Base-by-base conservation (phyloP, 2,113 vertebrate genomes). In the Tupaia chinensis region DNA sequence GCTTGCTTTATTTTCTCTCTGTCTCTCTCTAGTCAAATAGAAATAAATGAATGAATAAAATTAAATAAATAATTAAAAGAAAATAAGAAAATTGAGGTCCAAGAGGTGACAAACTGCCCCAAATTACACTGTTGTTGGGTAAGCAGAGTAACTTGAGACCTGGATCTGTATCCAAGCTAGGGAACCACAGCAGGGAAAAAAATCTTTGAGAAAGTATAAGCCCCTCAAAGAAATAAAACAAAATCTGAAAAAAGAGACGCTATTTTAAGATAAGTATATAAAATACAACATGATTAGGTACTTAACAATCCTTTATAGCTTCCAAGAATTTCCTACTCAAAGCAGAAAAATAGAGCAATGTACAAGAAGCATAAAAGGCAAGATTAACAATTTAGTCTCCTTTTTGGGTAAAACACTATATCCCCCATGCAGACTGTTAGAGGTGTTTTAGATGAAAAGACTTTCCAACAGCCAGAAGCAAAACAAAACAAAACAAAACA, bases 371-470 rank as follows among this genome's bases (percentile, higher is more conserved):
- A 94, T 87, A 77, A 90, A 95, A 96, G 25, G 15, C 32, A 87
- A 63, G 53, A 58, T 90, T 15, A 87, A 77, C 29, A 95, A 87
- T 58, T 93, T 34, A 58, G 19, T 77, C 32, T 93, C 25, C 23
- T 87, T 89, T 89, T 60, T 92, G 58, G 85, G 44, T 72, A 95
- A 93, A 89, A 56, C 1, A 66, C 4, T 56, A 60, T 54, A 61
- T 90, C 58, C 25, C 29, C 53, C 81, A 74, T 54, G 29, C 56
- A 92, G 63, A 87, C 29, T 80, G 63, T 14, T 87, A 29, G 84
- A 95, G 81, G 72, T 81, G 23, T 83, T 95, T 94, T 89, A 61
- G 16, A 53, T 89, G 54, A 94, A 85, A 96, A 93, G 58, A 86
- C 54, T 91, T 89, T 97, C 65, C 25, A 87, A 78, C 1, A 76